phyloP scores from a whole-genome alignment of 2,113 vertebrate species.

The Nansenia antarctica region DNA sequence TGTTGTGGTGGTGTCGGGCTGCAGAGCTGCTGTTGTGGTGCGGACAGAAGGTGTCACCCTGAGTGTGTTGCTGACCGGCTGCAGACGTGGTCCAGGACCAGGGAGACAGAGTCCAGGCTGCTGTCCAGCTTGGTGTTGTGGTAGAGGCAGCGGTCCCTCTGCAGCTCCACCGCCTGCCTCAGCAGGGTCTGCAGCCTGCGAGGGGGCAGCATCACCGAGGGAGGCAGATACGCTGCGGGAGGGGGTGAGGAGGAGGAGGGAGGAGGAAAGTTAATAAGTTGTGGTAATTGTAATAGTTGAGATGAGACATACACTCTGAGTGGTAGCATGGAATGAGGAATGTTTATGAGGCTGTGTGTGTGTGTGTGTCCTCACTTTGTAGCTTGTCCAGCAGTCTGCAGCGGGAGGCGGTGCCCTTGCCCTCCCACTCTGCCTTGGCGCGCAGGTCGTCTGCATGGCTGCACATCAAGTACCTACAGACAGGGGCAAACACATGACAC shows the following conservation, averaged over 20 bases:
- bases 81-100: slow-evolving; percentile 96
- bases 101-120: slow-evolving; percentile 93
- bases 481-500: slow-evolving; percentile 23
- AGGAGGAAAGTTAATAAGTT: background rate
- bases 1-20: too few species aligned
- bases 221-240: slow-evolving; percentile 91
- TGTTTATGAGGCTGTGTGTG: background rate
- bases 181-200: slow-evolving; percentile 95
- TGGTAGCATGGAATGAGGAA: too few species aligned
- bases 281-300: too few species aligned
- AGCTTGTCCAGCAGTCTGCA: slow-evolving; percentile 96
- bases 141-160: slow-evolving; percentile 98
- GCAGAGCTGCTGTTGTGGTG: background rate
- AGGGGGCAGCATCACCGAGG: slow-evolving; percentile 97
- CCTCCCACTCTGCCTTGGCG: slow-evolving; percentile 98
- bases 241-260: slow-evolving; percentile 8
- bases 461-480: slow-evolving; percentile 94
- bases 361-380: slow-evolving; percentile 84
- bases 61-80: slow-evolving; percentile 82
- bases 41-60: background rate
- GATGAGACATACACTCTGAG: too few species aligned
- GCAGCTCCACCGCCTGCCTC: slow-evolving; percentile 94
- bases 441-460: slow-evolving; percentile 96
- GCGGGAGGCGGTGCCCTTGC: slow-evolving; percentile 92
- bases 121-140: slow-evolving; percentile 98